Conservation (phyloP, 2,888 invertebrate species). For the Chaetogeoica ovagalla region DNA sequence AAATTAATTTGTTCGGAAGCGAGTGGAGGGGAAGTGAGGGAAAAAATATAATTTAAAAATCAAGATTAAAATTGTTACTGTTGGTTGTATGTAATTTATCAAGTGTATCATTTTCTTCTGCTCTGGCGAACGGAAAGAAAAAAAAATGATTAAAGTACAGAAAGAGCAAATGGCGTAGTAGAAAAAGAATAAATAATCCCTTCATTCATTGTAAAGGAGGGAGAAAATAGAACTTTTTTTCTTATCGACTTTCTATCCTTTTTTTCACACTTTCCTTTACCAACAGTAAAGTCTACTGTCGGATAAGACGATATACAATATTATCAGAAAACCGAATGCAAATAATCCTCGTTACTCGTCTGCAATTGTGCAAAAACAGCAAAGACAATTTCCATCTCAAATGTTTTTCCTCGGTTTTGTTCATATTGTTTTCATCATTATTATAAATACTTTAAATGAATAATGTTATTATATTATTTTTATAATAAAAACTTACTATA, state of each 20-base stretch:
- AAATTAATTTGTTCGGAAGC: neutral
- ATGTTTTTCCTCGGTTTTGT: neutral
- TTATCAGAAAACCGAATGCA: conserved; percentile 29
- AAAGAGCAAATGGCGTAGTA: conserved; percentile 27
- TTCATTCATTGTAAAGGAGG: conserved; percentile 7
- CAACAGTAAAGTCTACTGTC: conserved; percentile 11
- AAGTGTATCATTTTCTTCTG: conserved; percentile 30
- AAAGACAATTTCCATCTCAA: conserved; percentile 10
- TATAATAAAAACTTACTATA: no score
- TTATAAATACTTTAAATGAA: neutral
- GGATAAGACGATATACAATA: conserved; percentile 35
- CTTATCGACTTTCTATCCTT: conserved; percentile 30
- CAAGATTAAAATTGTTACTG: conserved; percentile 20
- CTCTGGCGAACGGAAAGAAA: conserved; percentile 5
- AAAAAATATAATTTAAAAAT: conserved; percentile 11
- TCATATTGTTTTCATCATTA: neutral
- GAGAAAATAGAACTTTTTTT: conserved; percentile 28
- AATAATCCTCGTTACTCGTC: conserved; percentile 27
- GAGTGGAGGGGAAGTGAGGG: neutral
- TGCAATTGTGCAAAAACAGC: neutral
- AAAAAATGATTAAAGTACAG: conserved; percentile 42
- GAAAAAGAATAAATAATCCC: conserved; percentile 44
- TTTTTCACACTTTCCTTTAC: conserved; percentile 12
- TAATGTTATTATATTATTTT: neutral
- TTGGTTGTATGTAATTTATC: conserved; percentile 30